These are phyloP conservation scores for Drosophila anceps DNA, from an alignment of 2,888 invertebrate species.

Conservation along the genomic window DNA sequence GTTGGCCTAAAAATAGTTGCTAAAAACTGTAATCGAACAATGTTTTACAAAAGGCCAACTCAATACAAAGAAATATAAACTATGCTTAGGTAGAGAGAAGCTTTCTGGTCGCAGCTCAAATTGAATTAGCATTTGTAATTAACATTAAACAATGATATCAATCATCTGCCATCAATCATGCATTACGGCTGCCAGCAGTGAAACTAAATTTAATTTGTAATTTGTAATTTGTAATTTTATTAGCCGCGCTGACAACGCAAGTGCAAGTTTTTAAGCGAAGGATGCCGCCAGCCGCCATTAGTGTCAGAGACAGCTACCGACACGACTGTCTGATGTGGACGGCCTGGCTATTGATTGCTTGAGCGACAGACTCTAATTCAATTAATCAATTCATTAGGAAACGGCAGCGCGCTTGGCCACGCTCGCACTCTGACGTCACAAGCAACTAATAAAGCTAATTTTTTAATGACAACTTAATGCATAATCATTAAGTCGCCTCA, in stretches of 20 bases:
- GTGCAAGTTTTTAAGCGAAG: slow-evolving; percentile 44
- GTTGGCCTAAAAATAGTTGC: too few species aligned
- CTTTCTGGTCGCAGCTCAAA: background rate
- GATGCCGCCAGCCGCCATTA: slow-evolving; percentile 42
- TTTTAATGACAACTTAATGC: slow-evolving; percentile 77
- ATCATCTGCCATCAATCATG: slow-evolving; percentile 71
- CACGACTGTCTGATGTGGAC: slow-evolving; percentile 7
- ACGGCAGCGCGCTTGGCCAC: slow-evolving; percentile 25
- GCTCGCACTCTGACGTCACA: slow-evolving; percentile 45
- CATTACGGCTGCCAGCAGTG: slow-evolving; percentile 50
- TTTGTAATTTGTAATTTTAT: slow-evolving; percentile 77
- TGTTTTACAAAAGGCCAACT: too few species aligned
- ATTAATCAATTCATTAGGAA: slow-evolving; percentile 77
- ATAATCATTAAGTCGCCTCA: slow-evolving; percentile 66
- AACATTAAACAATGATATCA: slow-evolving; percentile 32
- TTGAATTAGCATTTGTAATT: slow-evolving; percentile 38
- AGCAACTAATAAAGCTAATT: slow-evolving; percentile 68
- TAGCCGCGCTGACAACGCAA: slow-evolving; percentile 39
- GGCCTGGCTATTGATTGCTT: slow-evolving; percentile 38
- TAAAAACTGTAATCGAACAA: too few species aligned
- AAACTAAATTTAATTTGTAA: slow-evolving; percentile 67
- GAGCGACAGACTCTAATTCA: slow-evolving; percentile 55
- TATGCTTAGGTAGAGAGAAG: too few species aligned
- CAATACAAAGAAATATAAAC: too few species aligned
- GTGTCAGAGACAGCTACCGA: slow-evolving; percentile 35